Base-by-base conservation (phyloP, 2,113 vertebrate genomes). In the Eudyptes chrysolophus region DNA sequence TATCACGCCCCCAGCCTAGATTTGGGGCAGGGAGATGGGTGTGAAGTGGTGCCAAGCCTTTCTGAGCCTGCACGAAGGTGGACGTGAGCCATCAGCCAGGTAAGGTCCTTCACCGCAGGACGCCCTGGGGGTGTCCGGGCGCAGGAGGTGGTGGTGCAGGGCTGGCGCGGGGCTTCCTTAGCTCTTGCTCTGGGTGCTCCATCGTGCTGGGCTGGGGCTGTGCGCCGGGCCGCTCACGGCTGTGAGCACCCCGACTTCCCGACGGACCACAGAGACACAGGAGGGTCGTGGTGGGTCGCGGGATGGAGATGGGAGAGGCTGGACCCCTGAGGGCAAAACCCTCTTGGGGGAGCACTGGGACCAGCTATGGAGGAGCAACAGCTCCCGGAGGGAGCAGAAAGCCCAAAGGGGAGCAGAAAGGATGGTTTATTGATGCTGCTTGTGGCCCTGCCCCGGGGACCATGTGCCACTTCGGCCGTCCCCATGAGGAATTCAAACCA, bases 221-320 rank as follows among this genome's bases (percentile, higher is more conserved):
- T 21, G 25, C 44, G 3, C 18, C 3, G 44, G 42, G 36, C 27
- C 22, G 27, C 42, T 42, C 60, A n/a, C 3, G n/a, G 44, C 54
- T 3, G 0, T 1, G 58, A 25, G 9, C 21, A 48, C 6, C 18
- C 16, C 2, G 0, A 2, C 6, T 30, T 60, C 27, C 58, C 3
- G 1, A 5, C 0, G 4, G n/a, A 4, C 9, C 52, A 0, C 0
- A 0, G 70, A 65, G 64, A 40, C 16, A 7, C 8, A 4, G 40
- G 38, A n/a, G 12, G 30, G 51, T 6, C 3, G 5, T 13, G 26
- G 13, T 0, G 9, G 38, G 6, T 17, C 9, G 2, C 44, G 13
- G 12, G 38, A 34, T 6, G 19, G 54, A 48, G 51, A 34, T 40
- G 42, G 62, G 57, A 38, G 17, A 46, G 15, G 22, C 6, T 0